Percentiles rank a stretch among this genome's conserved stretches.
phyloP scores from a whole-genome alignment of 2,888 invertebrate species.

The Erebia epiphron region DNA sequence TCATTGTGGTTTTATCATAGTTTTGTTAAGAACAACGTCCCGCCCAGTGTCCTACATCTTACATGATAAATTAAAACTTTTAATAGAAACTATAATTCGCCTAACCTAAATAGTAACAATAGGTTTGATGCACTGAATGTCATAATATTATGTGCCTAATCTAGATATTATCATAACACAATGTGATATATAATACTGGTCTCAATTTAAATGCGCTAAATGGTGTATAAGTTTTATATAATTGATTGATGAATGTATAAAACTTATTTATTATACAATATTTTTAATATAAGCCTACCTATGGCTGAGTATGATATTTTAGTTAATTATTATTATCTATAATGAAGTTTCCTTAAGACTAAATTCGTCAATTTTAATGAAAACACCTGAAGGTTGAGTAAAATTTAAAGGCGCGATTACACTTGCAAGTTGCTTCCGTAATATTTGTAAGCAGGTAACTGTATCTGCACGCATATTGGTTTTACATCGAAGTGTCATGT shows the following conservation, averaged over 20 bases:
- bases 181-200: neutral
- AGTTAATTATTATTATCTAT: neutral
- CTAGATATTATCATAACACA: neutral
- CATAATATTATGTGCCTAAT: neutral
- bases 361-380: neutral
- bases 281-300: neutral
- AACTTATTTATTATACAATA: neutral
- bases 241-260: neutral
- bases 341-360: neutral
- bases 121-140: neutral
- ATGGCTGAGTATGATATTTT: neutral
- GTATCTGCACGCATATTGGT: too few species aligned
- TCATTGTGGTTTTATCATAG: neutral
- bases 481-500: too few species aligned
- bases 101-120: neutral
- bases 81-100: neutral
- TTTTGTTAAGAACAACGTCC: neutral
- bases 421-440: too few species aligned
- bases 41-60: neutral
- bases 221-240: neutral
- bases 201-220: neutral
- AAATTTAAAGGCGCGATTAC: too few species aligned
- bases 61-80: neutral
- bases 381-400: too few species aligned
- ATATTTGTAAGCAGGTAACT: too few species aligned